Percentiles rank a stretch among this genome's conserved stretches.
phyloP scores from a whole-genome alignment of 1,140 invertebrate genomes.

The Dreissena rostriformis region DNA sequence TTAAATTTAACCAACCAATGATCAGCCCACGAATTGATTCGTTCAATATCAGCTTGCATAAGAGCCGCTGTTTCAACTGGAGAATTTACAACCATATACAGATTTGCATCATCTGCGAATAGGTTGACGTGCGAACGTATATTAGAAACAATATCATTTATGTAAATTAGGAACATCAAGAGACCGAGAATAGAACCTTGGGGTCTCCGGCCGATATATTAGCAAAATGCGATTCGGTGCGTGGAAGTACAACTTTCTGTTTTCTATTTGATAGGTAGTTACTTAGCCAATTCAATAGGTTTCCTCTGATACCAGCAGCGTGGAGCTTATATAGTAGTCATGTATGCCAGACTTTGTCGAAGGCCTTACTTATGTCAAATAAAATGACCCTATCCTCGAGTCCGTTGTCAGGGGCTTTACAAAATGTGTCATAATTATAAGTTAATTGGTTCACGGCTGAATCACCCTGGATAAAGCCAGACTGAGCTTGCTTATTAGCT shows the following conservation, averaged over 20 bases:
- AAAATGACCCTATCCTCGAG: slow-evolving; percentile 37
- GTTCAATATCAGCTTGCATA: neutral
- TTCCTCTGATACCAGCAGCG: neutral
- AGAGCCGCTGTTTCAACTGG: neutral
- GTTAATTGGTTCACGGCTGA: slow-evolving; percentile 45
- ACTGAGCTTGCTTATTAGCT: slow-evolving; percentile 42
- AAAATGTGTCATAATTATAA: slow-evolving; percentile 37
- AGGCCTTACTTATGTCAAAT: slow-evolving; percentile 55
- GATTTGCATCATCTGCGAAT: slow-evolving; percentile 37
- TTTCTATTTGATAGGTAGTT: slow-evolving; percentile 19
- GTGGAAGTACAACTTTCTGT: slow-evolving; percentile 30
- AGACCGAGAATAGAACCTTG: slow-evolving; percentile 35
- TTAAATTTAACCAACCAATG: slow-evolving; percentile 26
- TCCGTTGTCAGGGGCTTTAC: slow-evolving; percentile 28
- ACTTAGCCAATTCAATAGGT: slow-evolving; percentile 30
- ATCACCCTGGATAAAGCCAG: slow-evolving; percentile 50
- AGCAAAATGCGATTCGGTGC: neutral
- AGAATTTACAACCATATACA: slow-evolving; percentile 5
- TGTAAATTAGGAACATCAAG: slow-evolving; percentile 31
- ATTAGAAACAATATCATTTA: slow-evolving; percentile 38
- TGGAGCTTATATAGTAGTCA: slow-evolving; percentile 39
- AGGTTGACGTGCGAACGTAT: neutral
- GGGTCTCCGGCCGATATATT: slow-evolving; percentile 15
- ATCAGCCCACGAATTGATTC: slow-evolving; percentile 11
- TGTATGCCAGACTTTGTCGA: slow-evolving; percentile 48